These are phyloP conservation scores for Anoura caudifer DNA, from an alignment of 2,113 vertebrate species.

Conservation along the genomic window DNA sequence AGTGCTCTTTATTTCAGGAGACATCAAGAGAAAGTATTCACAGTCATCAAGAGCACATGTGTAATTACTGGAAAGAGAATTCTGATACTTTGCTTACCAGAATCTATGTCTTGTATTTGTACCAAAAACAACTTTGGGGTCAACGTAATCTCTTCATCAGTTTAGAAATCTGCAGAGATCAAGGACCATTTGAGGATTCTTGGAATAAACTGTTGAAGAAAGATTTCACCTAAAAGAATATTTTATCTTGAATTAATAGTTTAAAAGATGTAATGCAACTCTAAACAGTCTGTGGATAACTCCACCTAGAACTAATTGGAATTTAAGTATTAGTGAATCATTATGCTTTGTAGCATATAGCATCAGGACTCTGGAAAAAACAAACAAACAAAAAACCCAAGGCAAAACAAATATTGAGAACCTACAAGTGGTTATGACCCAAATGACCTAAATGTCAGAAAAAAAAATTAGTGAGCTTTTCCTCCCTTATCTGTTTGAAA, in stretches of 20 bases:
- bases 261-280: constrained; percentile 23
- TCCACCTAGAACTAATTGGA: constrained; percentile 7
- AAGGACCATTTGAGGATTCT: constrained; percentile 5
- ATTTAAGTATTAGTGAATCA: constrained; percentile 36
- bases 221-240: neutral
- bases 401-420: neutral
- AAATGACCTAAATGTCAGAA: constrained; percentile 24
- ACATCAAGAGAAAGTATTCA: constrained; percentile 10
- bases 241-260: constrained; percentile 55
- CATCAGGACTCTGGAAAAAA: neutral
- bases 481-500: neutral
- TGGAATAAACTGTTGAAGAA: neutral
- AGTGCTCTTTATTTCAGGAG: neutral
- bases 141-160: neutral
- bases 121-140: constrained; percentile 2
- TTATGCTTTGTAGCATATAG: constrained; percentile 14
- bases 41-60: neutral
- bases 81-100: neutral
- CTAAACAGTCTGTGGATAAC: constrained; percentile 50
- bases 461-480: constrained; percentile 11
- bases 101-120: neutral
- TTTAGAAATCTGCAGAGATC: neutral
- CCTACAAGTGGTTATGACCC: neutral
- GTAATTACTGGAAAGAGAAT: neutral
- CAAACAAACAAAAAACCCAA: neutral